Evolutionary conservation across 2,888 invertebrate species (phyloP), one percentile per base, ranked within the genome.

Genomic region (Scaptomyza caliginosa): DNA sequence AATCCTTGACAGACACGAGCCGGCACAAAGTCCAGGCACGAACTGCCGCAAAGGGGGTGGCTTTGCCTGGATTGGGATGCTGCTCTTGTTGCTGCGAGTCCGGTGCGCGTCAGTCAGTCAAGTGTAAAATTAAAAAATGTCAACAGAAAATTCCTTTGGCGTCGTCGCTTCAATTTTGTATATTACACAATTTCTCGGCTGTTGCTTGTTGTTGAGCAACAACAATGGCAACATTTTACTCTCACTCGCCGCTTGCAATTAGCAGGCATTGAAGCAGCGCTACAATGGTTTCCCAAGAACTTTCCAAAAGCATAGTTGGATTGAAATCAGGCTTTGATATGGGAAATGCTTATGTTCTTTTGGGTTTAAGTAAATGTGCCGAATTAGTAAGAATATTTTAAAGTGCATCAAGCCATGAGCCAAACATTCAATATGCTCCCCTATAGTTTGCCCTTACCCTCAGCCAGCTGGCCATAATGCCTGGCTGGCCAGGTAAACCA

Each of bases 61-160:
- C 11, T 28, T 10, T 28, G 28, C 16, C n/a, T 10, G 21, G 17
- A 17, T 28, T 49, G 7, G 8, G 45, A 11, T 34, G 16, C 8
- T 8, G 16, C 0, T 34, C 16, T 11, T 8, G 16, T 28, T 43
- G 19, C 56, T 43, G 23, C 16, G 49, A 23, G 55, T 52, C 54
- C 74, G 52, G 39, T 54, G 30, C 67, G 60, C 66, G 57, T 66
- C 76, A 85, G 49, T 78, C 88, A 88, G 74, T 88, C 86, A 83
- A 77, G 88, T 82, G 75, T 88, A 88, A 88, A 88, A 88, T 88
- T 88, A 88, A 86, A 88, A 88, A 88, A 86, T 88, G 85, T 88
- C 89, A 83, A 73, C 86, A 74, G 84, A 63, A 83, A 83, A 83
- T 83, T 86, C 86, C 76, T 76, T 77, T 83, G 74, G 77, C 77